A percentile compares a stretch with the other conserved stretches of the same genome.
phyloP scores from a whole-genome alignment of 2,888 invertebrate species.

The Smittia aterrima region DNA sequence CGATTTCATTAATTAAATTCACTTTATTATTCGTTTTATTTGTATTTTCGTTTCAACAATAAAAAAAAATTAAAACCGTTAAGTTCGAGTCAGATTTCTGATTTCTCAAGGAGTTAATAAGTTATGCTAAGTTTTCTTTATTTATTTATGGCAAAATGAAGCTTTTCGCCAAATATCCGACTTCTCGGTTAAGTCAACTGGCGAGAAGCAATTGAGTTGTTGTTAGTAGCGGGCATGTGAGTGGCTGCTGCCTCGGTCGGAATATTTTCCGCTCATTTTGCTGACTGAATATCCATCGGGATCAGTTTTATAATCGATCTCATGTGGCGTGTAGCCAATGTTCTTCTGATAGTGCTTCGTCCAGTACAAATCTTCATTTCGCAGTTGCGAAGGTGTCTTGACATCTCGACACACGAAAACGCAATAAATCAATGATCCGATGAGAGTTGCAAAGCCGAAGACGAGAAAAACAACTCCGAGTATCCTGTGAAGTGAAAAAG shows the following conservation, averaged over 20 bases:
- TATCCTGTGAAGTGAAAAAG: conserved; percentile 60
- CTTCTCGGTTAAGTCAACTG: background rate
- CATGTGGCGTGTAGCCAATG: conserved; percentile 60
- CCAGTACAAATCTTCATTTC: conserved; percentile 82
- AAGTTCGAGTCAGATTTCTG: background rate
- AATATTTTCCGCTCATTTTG: conserved; percentile 73
- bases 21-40: background rate
- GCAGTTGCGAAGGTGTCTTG: conserved; percentile 69
- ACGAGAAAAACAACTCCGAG: conserved; percentile 83
- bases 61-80: background rate
- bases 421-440: conserved; percentile 83
- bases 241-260: conserved; percentile 64
- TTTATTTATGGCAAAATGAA: conserved; percentile 7
- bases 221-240: background rate
- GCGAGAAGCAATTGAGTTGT: background rate
- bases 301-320: conserved; percentile 68
- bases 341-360: conserved; percentile 57
- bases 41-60: background rate
- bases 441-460: conserved; percentile 81
- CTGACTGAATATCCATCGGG: conserved; percentile 56
- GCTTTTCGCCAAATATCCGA: background rate
- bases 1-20: conserved; percentile 1
- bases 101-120: background rate
- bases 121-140: background rate
- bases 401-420: conserved; percentile 82